These are phyloP conservation scores for Coccyzus lansbergi DNA, from an alignment of 2,797 vertebrate genomes.

Conservation along the genomic window DNA sequence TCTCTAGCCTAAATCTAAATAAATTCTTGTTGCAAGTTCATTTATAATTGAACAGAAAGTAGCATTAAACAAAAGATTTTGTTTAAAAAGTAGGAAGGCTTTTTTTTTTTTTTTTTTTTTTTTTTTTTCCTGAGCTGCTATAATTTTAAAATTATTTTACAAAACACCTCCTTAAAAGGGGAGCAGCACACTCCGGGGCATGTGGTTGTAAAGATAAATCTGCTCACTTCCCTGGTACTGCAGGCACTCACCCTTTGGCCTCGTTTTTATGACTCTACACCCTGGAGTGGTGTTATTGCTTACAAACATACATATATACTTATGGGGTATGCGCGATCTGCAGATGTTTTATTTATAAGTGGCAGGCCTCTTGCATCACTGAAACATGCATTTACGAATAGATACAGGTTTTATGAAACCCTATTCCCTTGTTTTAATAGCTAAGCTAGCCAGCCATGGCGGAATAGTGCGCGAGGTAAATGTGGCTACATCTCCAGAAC, in stretches of 20 bases:
- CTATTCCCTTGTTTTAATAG: slow-evolving; percentile 73
- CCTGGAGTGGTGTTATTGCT: slow-evolving; percentile 71
- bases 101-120: background rate
- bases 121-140: background rate
- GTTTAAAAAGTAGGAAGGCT: slow-evolving; percentile 1
- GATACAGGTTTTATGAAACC: slow-evolving; percentile 68
- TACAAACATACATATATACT: slow-evolving; percentile 43
- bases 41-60: slow-evolving; percentile 25
- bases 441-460: slow-evolving; percentile 74
- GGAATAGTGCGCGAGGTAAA: slow-evolving; percentile 71
- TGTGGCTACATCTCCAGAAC: slow-evolving; percentile 70
- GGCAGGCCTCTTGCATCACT: slow-evolving; percentile 63
- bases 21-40: background rate
- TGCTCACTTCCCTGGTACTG: slow-evolving; percentile 51
- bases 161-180: slow-evolving; percentile 27
- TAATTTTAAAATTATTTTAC: slow-evolving; percentile 44
- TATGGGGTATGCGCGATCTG: slow-evolving; percentile 31
- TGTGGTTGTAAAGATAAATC: slow-evolving; percentile 72
- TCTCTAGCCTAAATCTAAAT: too few relatives aligned
- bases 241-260: slow-evolving; percentile 65
- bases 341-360: slow-evolving; percentile 78
- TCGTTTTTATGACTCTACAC: slow-evolving; percentile 64
- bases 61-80: slow-evolving; percentile 28
- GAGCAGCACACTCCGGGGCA: slow-evolving; percentile 49
- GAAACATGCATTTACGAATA: slow-evolving; percentile 60